A percentile compares a stretch with the other conserved stretches of the same genome.
These are phyloP conservation scores for Saccopteryx leptura DNA, from an alignment of 2,113 vertebrate genomes.

Conservation along the genomic window DNA sequence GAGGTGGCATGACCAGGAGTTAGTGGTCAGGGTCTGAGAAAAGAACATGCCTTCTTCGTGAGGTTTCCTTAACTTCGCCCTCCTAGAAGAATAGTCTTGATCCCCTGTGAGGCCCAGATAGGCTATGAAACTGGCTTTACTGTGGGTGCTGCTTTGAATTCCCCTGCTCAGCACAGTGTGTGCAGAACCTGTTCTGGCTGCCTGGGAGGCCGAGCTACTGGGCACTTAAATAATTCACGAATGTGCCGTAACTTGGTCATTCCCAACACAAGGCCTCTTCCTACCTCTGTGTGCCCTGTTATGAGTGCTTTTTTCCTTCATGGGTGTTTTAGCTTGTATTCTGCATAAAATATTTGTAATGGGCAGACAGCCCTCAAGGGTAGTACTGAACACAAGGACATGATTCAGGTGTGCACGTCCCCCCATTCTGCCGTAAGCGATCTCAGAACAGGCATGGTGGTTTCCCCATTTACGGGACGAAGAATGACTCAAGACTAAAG, in stretches of 20 bases:
- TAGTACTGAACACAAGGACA: fast-evolving
- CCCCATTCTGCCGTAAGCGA: background rate
- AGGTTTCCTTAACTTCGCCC: background rate
- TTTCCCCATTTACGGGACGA: background rate
- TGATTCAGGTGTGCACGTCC: background rate
- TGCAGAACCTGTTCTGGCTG: background rate
- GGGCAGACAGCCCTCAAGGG: background rate
- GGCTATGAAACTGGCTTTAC: background rate
- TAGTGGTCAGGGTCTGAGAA: background rate
- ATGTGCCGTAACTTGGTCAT: fast-evolving
- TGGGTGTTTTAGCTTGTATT: background rate
- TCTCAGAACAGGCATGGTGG: background rate
- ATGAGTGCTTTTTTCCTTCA: background rate
- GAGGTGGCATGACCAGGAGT: background rate
- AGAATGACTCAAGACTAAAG: background rate
- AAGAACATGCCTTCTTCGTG: background rate
- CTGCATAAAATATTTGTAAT: background rate
- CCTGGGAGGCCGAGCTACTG: background rate
- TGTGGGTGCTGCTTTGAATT: no score
- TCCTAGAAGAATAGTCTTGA: background rate
- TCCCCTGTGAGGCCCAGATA: background rate
- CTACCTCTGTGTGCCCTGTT: background rate
- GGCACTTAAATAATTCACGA: background rate
- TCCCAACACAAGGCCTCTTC: background rate
- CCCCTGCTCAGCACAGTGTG: background rate